These are phyloP conservation scores for Autographa gamma DNA, from an alignment of 2,888 invertebrate species.

Conservation along the genomic window DNA sequence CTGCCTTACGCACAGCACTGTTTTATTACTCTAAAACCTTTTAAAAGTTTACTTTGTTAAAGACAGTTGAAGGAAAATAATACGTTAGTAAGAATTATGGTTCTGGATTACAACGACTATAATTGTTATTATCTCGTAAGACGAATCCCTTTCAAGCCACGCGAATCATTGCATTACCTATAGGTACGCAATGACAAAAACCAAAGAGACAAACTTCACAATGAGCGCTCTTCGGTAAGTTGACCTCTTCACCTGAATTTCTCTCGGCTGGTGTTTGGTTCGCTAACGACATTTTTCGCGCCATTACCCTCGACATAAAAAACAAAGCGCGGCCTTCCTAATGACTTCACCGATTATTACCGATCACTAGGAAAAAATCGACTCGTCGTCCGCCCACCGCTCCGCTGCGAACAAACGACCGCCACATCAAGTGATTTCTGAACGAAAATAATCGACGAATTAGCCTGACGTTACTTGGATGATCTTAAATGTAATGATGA, in stretches of 20 bases:
- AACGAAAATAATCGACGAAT: constrained; percentile 31
- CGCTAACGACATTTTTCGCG: constrained; percentile 80
- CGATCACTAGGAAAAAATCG: constrained; percentile 78
- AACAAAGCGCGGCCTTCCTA: constrained; percentile 77
- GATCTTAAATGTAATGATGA: neutral
- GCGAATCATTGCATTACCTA: neutral
- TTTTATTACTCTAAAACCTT: constrained; percentile 64
- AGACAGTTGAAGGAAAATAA: constrained; percentile 37
- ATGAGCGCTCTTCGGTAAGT: constrained; percentile 13
- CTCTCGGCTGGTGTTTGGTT: constrained; percentile 49
- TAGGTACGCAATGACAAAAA: neutral
- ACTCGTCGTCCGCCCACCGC: constrained; percentile 47
- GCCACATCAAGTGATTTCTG: constrained; percentile 28
- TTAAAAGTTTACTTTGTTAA: constrained; percentile 59
- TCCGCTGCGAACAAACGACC: constrained; percentile 45
- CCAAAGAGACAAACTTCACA: neutral
- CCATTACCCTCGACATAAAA: constrained; percentile 80
- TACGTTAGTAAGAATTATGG: constrained; percentile 38
- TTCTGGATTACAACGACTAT: constrained; percentile 7
- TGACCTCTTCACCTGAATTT: constrained; percentile 65
- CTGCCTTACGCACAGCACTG: constrained; percentile 64
- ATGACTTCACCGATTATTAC: constrained; percentile 84
- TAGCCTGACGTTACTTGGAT: constrained; percentile 17
- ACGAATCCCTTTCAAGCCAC: neutral
- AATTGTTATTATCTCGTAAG: constrained; percentile 3